phyloP scores from a whole-genome alignment of 2,888 invertebrate species.

The Bembecia ichneumoniformis region DNA sequence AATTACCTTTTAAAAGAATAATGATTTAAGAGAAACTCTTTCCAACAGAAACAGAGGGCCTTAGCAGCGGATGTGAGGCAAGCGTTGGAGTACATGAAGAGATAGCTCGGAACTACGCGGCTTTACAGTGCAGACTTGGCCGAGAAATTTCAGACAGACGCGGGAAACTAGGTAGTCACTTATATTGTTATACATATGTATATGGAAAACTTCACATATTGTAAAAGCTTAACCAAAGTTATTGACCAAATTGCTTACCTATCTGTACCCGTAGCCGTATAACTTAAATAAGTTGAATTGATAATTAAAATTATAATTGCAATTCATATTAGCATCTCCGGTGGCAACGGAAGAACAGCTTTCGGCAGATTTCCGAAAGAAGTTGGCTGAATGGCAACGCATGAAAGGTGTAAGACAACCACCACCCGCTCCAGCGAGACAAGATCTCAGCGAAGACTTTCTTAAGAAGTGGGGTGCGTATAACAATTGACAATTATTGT shows the following conservation, averaged over 20 bases:
- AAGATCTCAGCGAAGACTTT: conserved; percentile 85
- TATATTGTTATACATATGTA: background rate
- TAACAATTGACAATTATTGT: background rate
- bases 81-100: conserved; percentile 72
- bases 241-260: too few relatives aligned
- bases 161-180: conserved; percentile 37
- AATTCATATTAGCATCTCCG: conserved; percentile 25
- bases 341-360: conserved; percentile 78
- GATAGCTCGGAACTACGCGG: conserved; percentile 79
- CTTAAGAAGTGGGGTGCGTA: conserved; percentile 79
- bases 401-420: conserved; percentile 72
- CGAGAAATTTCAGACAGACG: conserved; percentile 81
- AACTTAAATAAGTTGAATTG: too few relatives aligned
- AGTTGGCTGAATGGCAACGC: conserved; percentile 89
- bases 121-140: conserved; percentile 80
- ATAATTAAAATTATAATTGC: too few relatives aligned
- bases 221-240: background rate
- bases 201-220: background rate
- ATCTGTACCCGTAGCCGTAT: too few relatives aligned
- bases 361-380: conserved; percentile 85
- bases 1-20: too few relatives aligned
- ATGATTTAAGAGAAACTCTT: background rate
- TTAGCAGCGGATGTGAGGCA: conserved; percentile 63
- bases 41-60: conserved; percentile 49
- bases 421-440: conserved; percentile 71